Conservation (phyloP, 2,113 vertebrate species). For the Petroica traversi region DNA sequence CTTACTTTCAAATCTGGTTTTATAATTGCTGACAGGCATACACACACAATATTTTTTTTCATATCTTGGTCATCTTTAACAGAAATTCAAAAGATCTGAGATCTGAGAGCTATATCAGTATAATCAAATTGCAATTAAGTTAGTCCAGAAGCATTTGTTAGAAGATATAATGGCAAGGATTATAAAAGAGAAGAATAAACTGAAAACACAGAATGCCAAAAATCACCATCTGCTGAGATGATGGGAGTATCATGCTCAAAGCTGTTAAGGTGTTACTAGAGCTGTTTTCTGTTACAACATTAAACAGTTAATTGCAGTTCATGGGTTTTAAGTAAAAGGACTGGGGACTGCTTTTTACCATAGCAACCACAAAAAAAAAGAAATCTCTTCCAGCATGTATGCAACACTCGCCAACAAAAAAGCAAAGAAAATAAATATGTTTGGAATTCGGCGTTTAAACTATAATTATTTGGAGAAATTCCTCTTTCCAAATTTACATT, state of each 20-base stretch:
- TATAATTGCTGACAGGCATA: neutral
- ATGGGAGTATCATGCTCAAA: slow-evolving; percentile 50
- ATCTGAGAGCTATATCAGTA: neutral
- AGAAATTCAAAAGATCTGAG: neutral
- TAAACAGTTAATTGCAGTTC: slow-evolving; percentile 67
- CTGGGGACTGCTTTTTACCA: slow-evolving; percentile 56
- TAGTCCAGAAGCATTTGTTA: slow-evolving; percentile 19
- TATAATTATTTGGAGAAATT: slow-evolving; percentile 17
- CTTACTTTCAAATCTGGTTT: neutral
- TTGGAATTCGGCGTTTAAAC: neutral
- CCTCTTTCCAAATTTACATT: slow-evolving; percentile 17
- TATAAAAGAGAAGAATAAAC: slow-evolving; percentile 51
- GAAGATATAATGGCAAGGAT: slow-evolving; percentile 34
- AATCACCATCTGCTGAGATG: slow-evolving; percentile 64
- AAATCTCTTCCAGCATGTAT: slow-evolving; percentile 20
- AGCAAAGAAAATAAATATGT: neutral
- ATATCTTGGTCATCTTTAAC: neutral
- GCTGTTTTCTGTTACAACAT: slow-evolving; percentile 53
- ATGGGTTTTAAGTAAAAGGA: slow-evolving; percentile 45
- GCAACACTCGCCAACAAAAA: neutral
- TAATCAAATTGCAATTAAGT: neutral
- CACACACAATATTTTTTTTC: neutral
- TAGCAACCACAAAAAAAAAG: slow-evolving; percentile 64
- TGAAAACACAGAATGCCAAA: slow-evolving; percentile 61
- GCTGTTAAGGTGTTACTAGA: slow-evolving; percentile 72